These are phyloP conservation scores for Teleogryllus oceanicus DNA, from an alignment of 2,888 invertebrate species.

Conservation along the genomic window DNA sequence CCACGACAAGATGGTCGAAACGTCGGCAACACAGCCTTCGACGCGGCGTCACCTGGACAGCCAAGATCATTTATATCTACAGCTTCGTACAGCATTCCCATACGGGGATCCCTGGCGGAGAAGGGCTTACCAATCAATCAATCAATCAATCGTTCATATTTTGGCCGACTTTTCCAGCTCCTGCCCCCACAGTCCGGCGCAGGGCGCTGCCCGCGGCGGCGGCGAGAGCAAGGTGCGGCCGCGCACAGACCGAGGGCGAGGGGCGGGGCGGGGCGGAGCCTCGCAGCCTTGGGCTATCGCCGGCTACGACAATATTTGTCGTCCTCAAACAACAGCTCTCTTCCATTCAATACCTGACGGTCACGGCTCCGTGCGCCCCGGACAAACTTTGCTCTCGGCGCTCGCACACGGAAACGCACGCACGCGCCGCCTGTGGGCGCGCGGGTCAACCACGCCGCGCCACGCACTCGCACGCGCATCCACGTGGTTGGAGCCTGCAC, in stretches of 20 bases:
- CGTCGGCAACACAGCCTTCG: too few species aligned
- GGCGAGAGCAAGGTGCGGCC: not conserved
- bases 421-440: not conserved
- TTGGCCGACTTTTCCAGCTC: not conserved
- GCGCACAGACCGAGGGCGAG: not conserved
- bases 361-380: not conserved
- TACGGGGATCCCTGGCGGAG: too few species aligned
- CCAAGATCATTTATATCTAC: too few species aligned
- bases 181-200: not conserved
- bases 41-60: too few species aligned
- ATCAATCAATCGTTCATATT: too few species aligned
- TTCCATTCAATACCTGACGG: not conserved
- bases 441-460: too few species aligned
- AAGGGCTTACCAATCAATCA: too few species aligned
- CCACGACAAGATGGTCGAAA: too few species aligned
- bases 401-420: not conserved
- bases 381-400: not conserved
- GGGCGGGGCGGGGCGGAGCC: not conserved
- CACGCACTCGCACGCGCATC: too few species aligned
- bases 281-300: not conserved
- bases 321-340: not conserved
- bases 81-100: too few species aligned
- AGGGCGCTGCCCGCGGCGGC: not conserved
- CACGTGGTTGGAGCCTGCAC: too few species aligned
- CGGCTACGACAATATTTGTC: not conserved